These are phyloP conservation scores for Neoarius graeffei DNA, from an alignment of 2,113 vertebrate species.

Conservation along the genomic window DNA sequence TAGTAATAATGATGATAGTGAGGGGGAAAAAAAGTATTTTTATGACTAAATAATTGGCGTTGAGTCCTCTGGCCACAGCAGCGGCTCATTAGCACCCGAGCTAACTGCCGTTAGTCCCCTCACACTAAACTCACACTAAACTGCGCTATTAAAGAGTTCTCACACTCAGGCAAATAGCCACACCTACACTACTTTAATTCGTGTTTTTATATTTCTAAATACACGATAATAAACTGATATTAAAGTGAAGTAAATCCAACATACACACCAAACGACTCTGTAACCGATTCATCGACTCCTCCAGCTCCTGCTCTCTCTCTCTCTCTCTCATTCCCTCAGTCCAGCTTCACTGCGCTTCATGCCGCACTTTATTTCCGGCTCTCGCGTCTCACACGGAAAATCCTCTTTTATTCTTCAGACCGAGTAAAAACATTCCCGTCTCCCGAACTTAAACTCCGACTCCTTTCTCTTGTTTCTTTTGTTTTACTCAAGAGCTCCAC, in stretches of 20 bases:
- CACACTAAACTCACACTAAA: too few species aligned
- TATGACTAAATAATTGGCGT: too few species aligned
- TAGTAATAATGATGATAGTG: not conserved
- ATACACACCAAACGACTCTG: conserved; percentile 16
- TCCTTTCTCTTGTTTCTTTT: not conserved
- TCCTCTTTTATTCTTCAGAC: not conserved
- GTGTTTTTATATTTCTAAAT: not conserved
- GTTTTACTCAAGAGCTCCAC: not conserved
- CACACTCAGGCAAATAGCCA: not conserved
- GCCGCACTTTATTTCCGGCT: not conserved
- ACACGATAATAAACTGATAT: not conserved
- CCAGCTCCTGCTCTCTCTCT: not conserved
- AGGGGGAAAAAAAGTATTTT: too few species aligned
- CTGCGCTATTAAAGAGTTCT: too few species aligned
- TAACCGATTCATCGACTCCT: not conserved
- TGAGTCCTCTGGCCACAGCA: too few species aligned
- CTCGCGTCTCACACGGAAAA: not conserved
- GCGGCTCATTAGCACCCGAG: not conserved
- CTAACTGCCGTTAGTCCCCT: not conserved
- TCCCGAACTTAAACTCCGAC: conserved; percentile 14
- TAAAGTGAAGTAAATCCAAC: not conserved
- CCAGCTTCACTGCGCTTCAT: not conserved
- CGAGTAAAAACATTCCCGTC: too few species aligned
- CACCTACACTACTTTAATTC: not conserved
- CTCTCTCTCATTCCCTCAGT: not conserved